A percentile compares a stretch with the other conserved stretches of the same genome.
phyloP scores from a whole-genome alignment of 1,140 invertebrate species.

The Gonatopus flavifemur region DNA sequence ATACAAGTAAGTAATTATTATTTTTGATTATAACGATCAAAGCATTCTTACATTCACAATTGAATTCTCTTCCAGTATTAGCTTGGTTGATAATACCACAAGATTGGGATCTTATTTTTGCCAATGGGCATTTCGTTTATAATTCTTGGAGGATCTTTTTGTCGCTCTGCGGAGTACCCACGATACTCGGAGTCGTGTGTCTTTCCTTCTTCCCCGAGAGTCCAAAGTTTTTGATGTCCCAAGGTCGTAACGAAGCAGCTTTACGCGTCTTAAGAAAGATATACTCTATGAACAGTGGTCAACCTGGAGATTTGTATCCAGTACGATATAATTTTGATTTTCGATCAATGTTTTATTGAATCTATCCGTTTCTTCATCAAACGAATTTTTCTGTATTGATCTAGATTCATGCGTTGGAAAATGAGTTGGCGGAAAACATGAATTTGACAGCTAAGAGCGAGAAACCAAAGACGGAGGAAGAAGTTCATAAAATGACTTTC shows the following conservation, averaged over 20 bases:
- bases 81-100: conserved; percentile 61
- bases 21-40: neutral
- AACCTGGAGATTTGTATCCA: conserved; percentile 64
- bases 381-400: conserved; percentile 23
- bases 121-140: conserved; percentile 41
- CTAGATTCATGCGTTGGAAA: neutral
- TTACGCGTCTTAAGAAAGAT: conserved; percentile 63
- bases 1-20: conserved; percentile 35
- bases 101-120: conserved; percentile 38
- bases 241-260: conserved; percentile 69
- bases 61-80: conserved; percentile 49
- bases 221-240: conserved; percentile 79
- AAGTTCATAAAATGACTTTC: neutral
- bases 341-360: too few species aligned
- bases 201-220: conserved; percentile 76
- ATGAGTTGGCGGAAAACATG: neutral
- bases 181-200: conserved; percentile 63
- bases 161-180: conserved; percentile 65
- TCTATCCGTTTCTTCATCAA: conserved; percentile 3
- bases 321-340: conserved; percentile 50
- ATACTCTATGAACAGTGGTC: conserved; percentile 65
- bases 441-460: neutral
- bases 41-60: neutral
- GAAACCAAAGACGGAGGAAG: neutral
- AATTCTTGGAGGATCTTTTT: conserved; percentile 80